Conservation (phyloP, 2,888 invertebrate genomes). For the Nomada flava region DNA sequence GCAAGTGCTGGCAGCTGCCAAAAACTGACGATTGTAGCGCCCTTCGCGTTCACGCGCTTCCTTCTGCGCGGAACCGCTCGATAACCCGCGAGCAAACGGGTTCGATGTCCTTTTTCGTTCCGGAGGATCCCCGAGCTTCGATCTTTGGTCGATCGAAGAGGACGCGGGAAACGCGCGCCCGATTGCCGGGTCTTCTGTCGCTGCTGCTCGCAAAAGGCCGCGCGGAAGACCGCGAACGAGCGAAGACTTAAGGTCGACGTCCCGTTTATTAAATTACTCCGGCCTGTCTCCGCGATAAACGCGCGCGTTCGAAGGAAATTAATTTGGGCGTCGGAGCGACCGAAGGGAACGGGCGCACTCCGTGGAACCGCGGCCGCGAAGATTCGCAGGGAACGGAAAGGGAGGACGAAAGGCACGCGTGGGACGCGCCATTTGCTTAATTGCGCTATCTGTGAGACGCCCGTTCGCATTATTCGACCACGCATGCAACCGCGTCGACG, state of each 20-base stretch:
- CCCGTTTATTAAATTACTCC: conserved; percentile 56
- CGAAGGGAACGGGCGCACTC: neutral
- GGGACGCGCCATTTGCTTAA: conserved; percentile 79
- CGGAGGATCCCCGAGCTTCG: neutral
- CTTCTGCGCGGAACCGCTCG: neutral
- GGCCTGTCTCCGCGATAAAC: conserved; percentile 37
- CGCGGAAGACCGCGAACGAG: conserved; percentile 36
- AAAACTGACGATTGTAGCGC: conserved; percentile 51
- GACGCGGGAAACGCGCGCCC: neutral
- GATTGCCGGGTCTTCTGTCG: too few species aligned
- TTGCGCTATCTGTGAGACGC: conserved; percentile 69
- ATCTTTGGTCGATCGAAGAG: neutral
- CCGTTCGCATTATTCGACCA: conserved; percentile 64
- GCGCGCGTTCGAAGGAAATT: conserved; percentile 33
- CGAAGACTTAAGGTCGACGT: conserved; percentile 41
- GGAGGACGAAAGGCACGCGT: conserved; percentile 66
- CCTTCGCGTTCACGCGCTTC: neutral
- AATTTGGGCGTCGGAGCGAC: conserved; percentile 35
- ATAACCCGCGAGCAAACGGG: neutral
- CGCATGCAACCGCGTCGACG: conserved; percentile 53
- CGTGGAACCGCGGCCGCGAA: neutral
- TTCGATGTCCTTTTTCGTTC: neutral
- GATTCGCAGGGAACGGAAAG: conserved; percentile 1
- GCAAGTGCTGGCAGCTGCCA: conserved; percentile 59
- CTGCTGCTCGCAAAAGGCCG: neutral